A percentile compares a stretch with the other conserved stretches of the same genome.
These are phyloP conservation scores for Hypomecis punctinalis DNA, from an alignment of 2,888 invertebrate genomes.

Conservation along the genomic window DNA sequence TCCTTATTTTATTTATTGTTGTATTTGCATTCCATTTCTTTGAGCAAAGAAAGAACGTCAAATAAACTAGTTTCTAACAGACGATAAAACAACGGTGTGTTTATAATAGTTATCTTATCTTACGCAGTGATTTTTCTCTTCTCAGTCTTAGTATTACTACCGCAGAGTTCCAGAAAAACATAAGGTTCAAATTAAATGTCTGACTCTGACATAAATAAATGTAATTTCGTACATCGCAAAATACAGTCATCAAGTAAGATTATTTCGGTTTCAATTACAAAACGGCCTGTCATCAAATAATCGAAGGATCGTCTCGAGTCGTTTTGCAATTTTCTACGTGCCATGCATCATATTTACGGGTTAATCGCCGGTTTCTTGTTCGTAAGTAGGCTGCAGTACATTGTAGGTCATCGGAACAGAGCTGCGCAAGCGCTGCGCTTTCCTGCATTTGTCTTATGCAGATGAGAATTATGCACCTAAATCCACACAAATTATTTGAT, in stretches of 20 bases:
- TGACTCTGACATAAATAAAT: slow-evolving; percentile 15
- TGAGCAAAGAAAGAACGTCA: slow-evolving; percentile 44
- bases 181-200: slow-evolving; percentile 3
- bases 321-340: slow-evolving; percentile 63
- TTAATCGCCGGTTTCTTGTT: slow-evolving; percentile 66
- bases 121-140: neutral
- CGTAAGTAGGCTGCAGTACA: slow-evolving; percentile 68
- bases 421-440: slow-evolving; percentile 67
- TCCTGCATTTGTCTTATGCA: slow-evolving; percentile 72
- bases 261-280: slow-evolving; percentile 31
- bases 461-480: slow-evolving; percentile 50
- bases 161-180: neutral
- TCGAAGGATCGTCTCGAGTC: slow-evolving; percentile 43
- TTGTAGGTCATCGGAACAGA: slow-evolving; percentile 75
- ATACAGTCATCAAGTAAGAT: slow-evolving; percentile 16
- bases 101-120: slow-evolving; percentile 1
- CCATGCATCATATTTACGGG: slow-evolving; percentile 62
- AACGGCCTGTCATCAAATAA: slow-evolving; percentile 57
- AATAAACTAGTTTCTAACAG: slow-evolving; percentile 34
- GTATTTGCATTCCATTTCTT: slow-evolving; percentile 45
- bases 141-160: too few species aligned
- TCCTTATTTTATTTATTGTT: slow-evolving; percentile 58
- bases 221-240: slow-evolving; percentile 29
- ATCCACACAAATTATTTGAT: slow-evolving; percentile 29
- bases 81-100: neutral